phyloP scores from a whole-genome alignment of 1,140 invertebrate genomes.

The Papilio aristodemus region DNA sequence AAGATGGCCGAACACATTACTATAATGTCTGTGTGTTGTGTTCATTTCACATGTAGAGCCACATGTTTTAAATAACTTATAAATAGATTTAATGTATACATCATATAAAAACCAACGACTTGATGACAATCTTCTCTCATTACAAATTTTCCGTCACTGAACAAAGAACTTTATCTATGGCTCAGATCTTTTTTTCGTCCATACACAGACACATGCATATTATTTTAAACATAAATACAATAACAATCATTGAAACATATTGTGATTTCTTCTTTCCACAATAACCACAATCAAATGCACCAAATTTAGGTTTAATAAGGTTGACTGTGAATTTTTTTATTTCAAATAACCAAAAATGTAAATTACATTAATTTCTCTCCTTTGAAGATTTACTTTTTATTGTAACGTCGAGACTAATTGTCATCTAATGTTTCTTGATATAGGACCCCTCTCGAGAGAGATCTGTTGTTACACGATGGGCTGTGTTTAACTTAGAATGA shows the following conservation, averaged over 20 bases:
- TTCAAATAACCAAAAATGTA: background rate
- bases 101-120: no score
- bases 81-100: no score
- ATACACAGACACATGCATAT: background rate
- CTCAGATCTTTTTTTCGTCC: background rate
- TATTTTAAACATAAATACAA: constrained; percentile 17
- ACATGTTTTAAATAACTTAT: no score
- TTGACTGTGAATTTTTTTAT: no score
- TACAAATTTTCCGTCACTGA: background rate
- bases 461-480: no score
- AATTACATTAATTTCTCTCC: no score
- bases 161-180: constrained; percentile 1
- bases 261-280: background rate
- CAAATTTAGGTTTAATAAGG: background rate
- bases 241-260: background rate
- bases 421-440: no score
- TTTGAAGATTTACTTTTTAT: no score
- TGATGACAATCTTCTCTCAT: no score
- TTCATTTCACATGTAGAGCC: background rate
- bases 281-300: background rate
- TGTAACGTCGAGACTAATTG: no score
- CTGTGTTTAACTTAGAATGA: no score
- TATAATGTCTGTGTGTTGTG: background rate
- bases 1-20: background rate
- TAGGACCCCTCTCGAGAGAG: no score